A percentile compares a stretch with the other conserved stretches of the same genome.
Conservation (phyloP, 2,113 vertebrate species). For the Gobiocypris rarus region DNA sequence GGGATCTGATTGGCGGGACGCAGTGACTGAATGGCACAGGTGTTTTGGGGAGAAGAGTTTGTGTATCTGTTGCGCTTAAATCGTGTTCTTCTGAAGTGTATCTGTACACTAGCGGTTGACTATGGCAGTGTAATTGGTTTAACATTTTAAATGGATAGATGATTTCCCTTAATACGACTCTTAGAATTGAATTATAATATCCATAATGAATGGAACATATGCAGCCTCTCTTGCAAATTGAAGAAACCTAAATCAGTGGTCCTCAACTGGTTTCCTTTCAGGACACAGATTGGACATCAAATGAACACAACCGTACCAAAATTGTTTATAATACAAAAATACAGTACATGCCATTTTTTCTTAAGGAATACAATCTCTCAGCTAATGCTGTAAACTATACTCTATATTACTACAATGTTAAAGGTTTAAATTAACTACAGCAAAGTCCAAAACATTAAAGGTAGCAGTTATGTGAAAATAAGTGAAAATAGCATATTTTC, state of each 20-base stretch:
- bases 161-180: slow-evolving; percentile 25
- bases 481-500: no score
- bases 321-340: background rate
- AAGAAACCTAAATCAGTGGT: background rate
- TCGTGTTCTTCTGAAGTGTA: slow-evolving; percentile 14
- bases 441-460: no score
- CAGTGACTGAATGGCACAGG: slow-evolving; percentile 67
- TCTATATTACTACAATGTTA: no score
- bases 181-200: slow-evolving; percentile 28
- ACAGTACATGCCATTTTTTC: no score
- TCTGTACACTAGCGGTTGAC: slow-evolving; percentile 5
- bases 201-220: slow-evolving; percentile 38
- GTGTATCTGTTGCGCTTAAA: slow-evolving; percentile 27
- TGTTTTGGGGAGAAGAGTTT: slow-evolving; percentile 55
- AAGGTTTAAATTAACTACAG: no score
- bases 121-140: slow-evolving; percentile 40
- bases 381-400: no score
- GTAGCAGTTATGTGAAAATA: no score
- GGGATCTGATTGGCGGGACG: slow-evolving; percentile 66
- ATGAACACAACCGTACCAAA: background rate
- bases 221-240: slow-evolving; percentile 10
- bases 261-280: background rate
- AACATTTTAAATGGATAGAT: slow-evolving; percentile 48
- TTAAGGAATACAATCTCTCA: no score
- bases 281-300: background rate